Evolutionary conservation across 64 coral and sea anemone genomes (phyloP).

Genomic region (Pocillopora verrucosa): DNA sequence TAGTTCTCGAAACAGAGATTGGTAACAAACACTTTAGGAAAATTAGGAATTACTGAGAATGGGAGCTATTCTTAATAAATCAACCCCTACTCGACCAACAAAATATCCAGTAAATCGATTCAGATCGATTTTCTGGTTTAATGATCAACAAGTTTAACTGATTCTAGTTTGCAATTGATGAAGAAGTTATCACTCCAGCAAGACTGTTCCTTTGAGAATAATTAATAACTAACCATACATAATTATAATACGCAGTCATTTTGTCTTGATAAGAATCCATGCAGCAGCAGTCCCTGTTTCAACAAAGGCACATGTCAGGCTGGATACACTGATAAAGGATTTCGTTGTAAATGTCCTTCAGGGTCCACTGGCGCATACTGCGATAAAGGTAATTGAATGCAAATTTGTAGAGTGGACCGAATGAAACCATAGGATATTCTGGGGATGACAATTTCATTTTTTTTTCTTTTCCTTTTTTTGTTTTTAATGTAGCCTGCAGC

Average conservation of each 20-base stretch:
- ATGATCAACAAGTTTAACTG: too few relatives aligned
- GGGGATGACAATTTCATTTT: fast-evolving
- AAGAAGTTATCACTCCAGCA: too few relatives aligned
- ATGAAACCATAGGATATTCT: background rate
- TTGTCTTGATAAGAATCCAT: background rate
- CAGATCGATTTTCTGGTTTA: too few relatives aligned
- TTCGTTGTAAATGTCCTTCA: background rate
- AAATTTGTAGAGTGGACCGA: background rate
- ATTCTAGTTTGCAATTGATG: too few relatives aligned
- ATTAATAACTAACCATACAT: background rate
- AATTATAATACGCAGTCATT: background rate
- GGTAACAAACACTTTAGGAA: too few relatives aligned
- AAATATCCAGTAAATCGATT: too few relatives aligned
- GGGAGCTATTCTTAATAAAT: too few relatives aligned
- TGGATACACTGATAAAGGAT: background rate
- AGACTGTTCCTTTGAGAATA: too few relatives aligned
- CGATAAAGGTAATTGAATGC: background rate
- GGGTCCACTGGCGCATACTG: background rate
- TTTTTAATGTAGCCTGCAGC: conserved; percentile 13
- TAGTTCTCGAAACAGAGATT: too few relatives aligned
- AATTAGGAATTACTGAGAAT: too few relatives aligned
- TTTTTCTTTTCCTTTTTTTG: background rate
- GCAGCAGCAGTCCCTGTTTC: background rate
- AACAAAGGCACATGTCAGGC: background rate
- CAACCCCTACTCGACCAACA: too few relatives aligned